Conservation (phyloP, 2,797 vertebrate species). For the Macropus fuliginosus region DNA sequence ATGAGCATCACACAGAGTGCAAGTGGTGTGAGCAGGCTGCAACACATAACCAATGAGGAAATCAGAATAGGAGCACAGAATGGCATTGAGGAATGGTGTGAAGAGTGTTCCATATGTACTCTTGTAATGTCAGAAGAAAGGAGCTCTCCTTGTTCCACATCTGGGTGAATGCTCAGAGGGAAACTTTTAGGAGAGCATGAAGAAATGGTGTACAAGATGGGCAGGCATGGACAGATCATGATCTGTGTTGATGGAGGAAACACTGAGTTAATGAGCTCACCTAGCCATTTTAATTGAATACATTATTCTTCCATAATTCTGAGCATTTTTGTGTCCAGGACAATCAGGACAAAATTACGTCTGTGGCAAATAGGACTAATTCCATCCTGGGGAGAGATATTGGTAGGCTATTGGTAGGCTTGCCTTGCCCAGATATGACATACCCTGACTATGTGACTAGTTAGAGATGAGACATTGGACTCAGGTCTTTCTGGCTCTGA, state of each 20-base stretch:
- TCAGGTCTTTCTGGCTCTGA: background rate
- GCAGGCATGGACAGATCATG: background rate
- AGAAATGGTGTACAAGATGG: background rate
- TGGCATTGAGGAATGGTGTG: background rate
- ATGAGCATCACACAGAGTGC: background rate
- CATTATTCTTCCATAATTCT: background rate
- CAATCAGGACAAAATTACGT: background rate
- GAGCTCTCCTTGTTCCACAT: background rate
- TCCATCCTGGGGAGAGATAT: background rate
- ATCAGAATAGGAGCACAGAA: background rate
- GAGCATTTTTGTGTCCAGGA: background rate
- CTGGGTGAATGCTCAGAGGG: background rate
- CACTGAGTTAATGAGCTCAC: background rate
- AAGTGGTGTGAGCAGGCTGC: background rate
- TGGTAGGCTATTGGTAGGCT: background rate
- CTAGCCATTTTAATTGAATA: background rate
- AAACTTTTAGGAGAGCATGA: background rate
- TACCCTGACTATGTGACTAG: background rate
- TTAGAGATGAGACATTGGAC: background rate
- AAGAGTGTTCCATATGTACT: background rate
- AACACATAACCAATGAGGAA: background rate
- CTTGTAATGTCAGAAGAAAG: background rate
- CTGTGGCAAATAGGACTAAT: background rate
- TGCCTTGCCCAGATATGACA: background rate
- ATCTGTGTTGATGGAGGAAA: background rate